Base-by-base conservation (phyloP, 2,113 vertebrate genomes). In the Tonatia bakeri region DNA sequence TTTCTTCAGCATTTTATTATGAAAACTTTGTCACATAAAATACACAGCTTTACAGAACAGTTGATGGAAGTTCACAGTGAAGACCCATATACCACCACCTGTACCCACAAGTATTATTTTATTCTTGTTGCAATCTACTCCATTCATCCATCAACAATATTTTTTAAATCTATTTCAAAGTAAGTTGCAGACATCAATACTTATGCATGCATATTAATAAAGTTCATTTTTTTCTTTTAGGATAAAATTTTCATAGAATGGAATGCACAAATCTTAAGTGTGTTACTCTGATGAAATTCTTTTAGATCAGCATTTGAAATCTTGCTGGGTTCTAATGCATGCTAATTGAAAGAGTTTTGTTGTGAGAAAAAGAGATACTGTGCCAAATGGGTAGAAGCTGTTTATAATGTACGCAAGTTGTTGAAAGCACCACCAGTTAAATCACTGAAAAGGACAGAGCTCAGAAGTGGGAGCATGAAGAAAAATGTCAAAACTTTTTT, bases 391-490 rank as follows among this genome's bases (percentile, higher is more conserved):
- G 14, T 20, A 87, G 64, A 87, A 45, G 33, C 47, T 73, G n/a
- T 61, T 85, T 65, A 11, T 75, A 81, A 77, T 1, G 31, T 31
- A 73, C 22, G 17, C 8, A 36, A 56, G 33, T 75, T 89, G 12
- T 76, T 86, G 47, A 91, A 93, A 94, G 61, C 40, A 40, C 47
- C 54, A n/a, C 86, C 95, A 33, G 80, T 95, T n/a, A 90, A 79
- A 10, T 90, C 38, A 26, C n/a, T 92, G 16, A 80, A n/a, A 96
- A 69, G 45, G 28, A 6, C 31, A 72, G 11, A 50, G 5, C 14
- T 76, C 9, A 6, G 28, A 86, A 83, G 28, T 50, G 19, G 17
- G 36, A 28, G 15, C n/a, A 83, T 65, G 33, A 92, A 94, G 81
- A 90, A 36, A 85, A 95, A 59, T 75, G 14, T 12, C 36, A 45